Percentiles rank a stretch among this genome's conserved stretches.
Conservation (phyloP, 2,797 vertebrate genomes). For the Nyctalus aviator region DNA sequence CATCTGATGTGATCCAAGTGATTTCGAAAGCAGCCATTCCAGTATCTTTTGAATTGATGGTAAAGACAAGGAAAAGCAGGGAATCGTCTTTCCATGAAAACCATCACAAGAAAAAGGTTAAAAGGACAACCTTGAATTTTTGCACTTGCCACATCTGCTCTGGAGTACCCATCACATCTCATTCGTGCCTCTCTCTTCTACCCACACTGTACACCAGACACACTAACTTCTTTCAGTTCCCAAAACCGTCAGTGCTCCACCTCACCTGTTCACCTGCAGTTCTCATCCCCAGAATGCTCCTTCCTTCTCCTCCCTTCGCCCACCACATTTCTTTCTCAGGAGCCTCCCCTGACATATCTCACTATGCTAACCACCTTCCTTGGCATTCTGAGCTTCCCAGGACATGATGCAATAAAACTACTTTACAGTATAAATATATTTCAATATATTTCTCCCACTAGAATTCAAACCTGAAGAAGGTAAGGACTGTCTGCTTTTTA, state of each 20-base stretch:
- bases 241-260: accelerated
- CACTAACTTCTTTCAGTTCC: neutral
- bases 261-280: neutral
- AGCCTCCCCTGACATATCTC: neutral
- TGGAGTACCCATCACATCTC: neutral
- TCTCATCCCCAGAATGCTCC: neutral
- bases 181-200: too few species aligned
- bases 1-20: neutral
- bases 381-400: neutral
- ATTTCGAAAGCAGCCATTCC: neutral
- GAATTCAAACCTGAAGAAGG: conserved; percentile 26
- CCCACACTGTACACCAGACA: too few species aligned
- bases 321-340: neutral
- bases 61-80: neutral
- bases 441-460: neutral
- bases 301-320: too few species aligned
- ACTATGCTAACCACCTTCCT: neutral
- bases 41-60: neutral
- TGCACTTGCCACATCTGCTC: neutral
- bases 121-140: neutral
- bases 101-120: neutral
- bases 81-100: neutral
- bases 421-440: neutral
- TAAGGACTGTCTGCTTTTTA: neutral
- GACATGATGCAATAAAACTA: neutral